Evolutionary conservation across 2,888 invertebrate genomes (phyloP).

Genomic region (Aleiodes leptofemur): DNA sequence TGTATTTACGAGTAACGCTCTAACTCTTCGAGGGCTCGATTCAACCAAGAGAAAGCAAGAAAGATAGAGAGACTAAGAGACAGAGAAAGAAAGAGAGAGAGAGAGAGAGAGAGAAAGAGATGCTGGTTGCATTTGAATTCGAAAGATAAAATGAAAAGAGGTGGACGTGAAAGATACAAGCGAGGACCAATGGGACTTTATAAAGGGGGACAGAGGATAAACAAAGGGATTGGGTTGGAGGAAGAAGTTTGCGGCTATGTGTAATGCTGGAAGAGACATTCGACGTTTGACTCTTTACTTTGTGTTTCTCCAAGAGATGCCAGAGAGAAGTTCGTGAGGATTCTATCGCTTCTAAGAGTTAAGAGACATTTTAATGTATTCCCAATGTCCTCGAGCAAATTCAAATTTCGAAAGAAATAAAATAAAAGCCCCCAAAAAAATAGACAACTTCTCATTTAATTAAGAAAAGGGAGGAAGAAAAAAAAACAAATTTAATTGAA

Average conservation of each 20-base stretch:
- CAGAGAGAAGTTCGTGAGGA: constrained; percentile 22
- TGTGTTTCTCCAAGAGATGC: constrained; percentile 7
- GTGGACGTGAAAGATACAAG: constrained; percentile 40
- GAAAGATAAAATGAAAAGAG: constrained; percentile 48
- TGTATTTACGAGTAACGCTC: constrained; percentile 75
- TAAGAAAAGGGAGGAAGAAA: too few species aligned
- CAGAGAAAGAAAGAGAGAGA: constrained; percentile 31
- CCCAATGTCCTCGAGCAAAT: not conserved
- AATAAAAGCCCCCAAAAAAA: not conserved
- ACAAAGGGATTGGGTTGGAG: constrained; percentile 37
- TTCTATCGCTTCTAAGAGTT: constrained; percentile 32
- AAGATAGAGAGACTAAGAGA: constrained; percentile 8
- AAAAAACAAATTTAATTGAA: too few species aligned
- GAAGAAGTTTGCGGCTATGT: constrained; percentile 31
- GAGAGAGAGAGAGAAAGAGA: constrained; percentile 23
- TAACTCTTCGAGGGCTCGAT: constrained; percentile 51
- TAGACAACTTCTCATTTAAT: too few species aligned
- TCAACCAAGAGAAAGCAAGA: not conserved
- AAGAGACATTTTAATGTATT: constrained; percentile 14
- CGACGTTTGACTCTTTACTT: constrained; percentile 29
- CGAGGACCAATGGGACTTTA: constrained; percentile 35
- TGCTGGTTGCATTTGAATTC: constrained; percentile 45
- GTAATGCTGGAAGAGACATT: constrained; percentile 18
- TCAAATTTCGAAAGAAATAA: not conserved
- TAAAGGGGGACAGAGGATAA: constrained; percentile 37